Conservation (phyloP, 2,888 invertebrate species). For the Drosophila subsilvestris region DNA sequence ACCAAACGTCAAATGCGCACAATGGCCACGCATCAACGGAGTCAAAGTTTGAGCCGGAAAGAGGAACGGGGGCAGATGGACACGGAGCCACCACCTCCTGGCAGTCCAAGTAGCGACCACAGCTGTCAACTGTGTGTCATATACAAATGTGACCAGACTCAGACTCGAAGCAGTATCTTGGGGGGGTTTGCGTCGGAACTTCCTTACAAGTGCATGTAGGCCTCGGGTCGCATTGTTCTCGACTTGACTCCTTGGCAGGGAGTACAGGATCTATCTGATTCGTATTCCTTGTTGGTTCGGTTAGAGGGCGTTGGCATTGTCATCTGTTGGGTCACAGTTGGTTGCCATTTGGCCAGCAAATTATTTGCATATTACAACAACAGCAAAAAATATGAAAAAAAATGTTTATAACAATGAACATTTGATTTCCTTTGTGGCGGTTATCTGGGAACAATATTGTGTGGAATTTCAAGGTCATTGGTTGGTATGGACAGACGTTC, state of each 20-base stretch:
- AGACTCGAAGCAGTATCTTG: constrained; percentile 30
- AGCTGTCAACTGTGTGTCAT: constrained; percentile 83
- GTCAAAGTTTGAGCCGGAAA: constrained; percentile 38
- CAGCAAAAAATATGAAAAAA: constrained; percentile 34
- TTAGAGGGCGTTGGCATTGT: constrained; percentile 65
- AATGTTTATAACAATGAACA: constrained; percentile 34
- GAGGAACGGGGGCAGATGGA: constrained; percentile 35
- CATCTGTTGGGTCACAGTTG: constrained; percentile 79
- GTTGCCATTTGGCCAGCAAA: constrained; percentile 77
- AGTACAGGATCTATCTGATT: constrained; percentile 53
- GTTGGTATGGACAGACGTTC: background rate
- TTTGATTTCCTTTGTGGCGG: constrained; percentile 35
- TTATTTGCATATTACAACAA: constrained; percentile 77
- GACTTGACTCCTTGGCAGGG: constrained; percentile 71
- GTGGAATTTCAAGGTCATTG: constrained; percentile 22
- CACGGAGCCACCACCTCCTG: constrained; percentile 43
- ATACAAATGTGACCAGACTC: constrained; percentile 69
- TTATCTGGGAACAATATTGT: constrained; percentile 10
- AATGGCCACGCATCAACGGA: constrained; percentile 69
- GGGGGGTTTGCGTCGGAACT: constrained; percentile 19
- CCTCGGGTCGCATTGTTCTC: constrained; percentile 73
- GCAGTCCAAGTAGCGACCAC: constrained; percentile 57
- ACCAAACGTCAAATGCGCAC: constrained; percentile 83
- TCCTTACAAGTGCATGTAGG: constrained; percentile 65
- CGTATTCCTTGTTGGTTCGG: constrained; percentile 26